Evolutionary conservation across 1,140 invertebrate species (phyloP).

Genomic region (Caenorhabditis latens): DNA sequence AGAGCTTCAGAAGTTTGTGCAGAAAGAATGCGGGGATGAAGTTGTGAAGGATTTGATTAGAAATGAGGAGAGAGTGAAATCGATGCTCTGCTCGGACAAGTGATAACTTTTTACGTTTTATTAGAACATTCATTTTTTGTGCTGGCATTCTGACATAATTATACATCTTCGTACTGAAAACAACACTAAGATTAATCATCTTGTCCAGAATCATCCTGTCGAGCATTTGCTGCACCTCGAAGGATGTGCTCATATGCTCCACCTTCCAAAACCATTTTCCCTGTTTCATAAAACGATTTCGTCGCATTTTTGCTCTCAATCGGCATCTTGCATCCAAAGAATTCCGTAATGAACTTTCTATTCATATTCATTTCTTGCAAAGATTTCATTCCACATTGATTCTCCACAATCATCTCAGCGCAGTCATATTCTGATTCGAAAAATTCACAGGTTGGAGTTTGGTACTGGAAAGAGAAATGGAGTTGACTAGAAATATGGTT

Average conservation of each 20-base stretch:
- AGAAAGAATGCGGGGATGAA: slow-evolving; percentile 15
- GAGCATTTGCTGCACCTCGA: too few relatives aligned
- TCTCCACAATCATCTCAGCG: neutral
- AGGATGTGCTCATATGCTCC: too few relatives aligned
- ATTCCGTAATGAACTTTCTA: neutral
- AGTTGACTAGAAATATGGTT: too few relatives aligned
- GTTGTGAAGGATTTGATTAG: neutral
- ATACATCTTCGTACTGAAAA: neutral
- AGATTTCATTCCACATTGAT: neutral
- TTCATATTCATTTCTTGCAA: neutral
- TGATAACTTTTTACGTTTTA: neutral
- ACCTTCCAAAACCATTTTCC: too few relatives aligned
- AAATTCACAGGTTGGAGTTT: slow-evolving; percentile 3
- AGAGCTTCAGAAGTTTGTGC: neutral
- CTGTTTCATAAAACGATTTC: neutral
- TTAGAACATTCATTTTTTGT: neutral
- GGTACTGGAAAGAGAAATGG: neutral
- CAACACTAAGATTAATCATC: too few relatives aligned
- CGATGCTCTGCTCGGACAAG: neutral
- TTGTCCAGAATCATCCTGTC: too few relatives aligned
- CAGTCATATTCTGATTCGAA: slow-evolving; percentile 5
- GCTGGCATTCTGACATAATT: neutral
- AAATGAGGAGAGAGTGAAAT: neutral
- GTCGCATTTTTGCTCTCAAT: neutral
- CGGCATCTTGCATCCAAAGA: neutral